Conservation (phyloP, 2,888 invertebrate species). For the Syrphus vitripennis region DNA sequence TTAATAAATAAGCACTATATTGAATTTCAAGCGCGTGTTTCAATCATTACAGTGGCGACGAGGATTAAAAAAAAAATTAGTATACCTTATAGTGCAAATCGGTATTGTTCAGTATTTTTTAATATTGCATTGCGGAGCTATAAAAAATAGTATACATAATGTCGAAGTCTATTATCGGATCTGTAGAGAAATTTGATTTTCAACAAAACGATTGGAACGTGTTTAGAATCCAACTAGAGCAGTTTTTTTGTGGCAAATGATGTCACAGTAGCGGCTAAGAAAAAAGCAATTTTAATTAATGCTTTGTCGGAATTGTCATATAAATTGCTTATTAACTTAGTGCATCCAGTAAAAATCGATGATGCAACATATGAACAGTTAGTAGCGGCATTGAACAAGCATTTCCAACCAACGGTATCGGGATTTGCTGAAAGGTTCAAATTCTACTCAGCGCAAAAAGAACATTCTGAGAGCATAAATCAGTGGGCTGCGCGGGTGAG, state of each 20-base stretch:
- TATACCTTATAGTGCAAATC: background rate
- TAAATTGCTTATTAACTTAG: no score
- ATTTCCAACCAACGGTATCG: background rate
- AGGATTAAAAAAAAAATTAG: no score
- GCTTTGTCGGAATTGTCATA: no score
- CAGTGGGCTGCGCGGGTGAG: background rate
- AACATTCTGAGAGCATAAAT: background rate
- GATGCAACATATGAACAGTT: background rate
- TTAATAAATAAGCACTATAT: no score
- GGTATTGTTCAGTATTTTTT: background rate
- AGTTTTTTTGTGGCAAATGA: background rate
- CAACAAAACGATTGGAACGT: background rate
- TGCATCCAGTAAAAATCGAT: conserved; percentile 15
- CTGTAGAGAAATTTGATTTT: no score
- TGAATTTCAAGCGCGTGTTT: no score
- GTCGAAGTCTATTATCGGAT: background rate
- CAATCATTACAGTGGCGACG: no score
- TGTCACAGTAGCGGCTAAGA: no score
- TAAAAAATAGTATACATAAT: background rate
- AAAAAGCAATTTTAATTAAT: no score
- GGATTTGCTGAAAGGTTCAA: background rate
- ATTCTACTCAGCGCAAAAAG: background rate
- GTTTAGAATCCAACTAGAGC: background rate
- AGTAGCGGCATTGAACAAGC: background rate
- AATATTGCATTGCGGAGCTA: background rate